Base-by-base conservation (phyloP, 92 coral and sea anemone genomes). In the Scolanthus callimorphus region DNA sequence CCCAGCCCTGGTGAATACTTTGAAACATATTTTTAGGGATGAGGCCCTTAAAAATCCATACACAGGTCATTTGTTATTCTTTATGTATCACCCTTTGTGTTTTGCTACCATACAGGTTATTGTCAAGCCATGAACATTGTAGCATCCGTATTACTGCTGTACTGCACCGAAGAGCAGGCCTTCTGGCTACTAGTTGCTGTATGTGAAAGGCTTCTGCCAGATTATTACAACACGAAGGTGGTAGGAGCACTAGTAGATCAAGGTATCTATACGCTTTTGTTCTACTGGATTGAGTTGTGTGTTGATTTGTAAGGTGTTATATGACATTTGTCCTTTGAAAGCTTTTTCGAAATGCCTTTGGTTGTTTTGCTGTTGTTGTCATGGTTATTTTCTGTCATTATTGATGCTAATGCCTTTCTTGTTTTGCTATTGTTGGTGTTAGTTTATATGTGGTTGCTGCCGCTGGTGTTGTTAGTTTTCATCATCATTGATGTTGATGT, bases 41-140 rank as follows among this genome's bases (percentile, higher is more conserved):
- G 41, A 34, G 41, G 41, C 41, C 41, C n/a, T n/a, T n/a, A n/a
- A n/a, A n/a, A n/a, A n/a, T n/a, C n/a, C n/a, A n/a, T n/a, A n/a
- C n/a, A n/a, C n/a, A n/a, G n/a, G n/a, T n/a, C n/a, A n/a, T n/a
- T n/a, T n/a, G n/a, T n/a, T n/a, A n/a, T n/a, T n/a, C n/a, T n/a
- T n/a, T n/a, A n/a, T n/a, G n/a, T n/a, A n/a, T n/a, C n/a, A n/a
- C n/a, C n/a, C n/a, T n/a, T 10, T 9, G n/a, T 9, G 10, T 38
- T 38, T 38, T 38, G 45, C 11, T 38, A 38, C n/a, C n/a, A 31
- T 15, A 31, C 39, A 94, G 99, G 99, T 26, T 94, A 94, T 39
- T 94, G 99, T 49, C 99, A 94, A 80, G 99, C 99, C 9, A 94
- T 94, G 99, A 94, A 94, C 80, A 94, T 94, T 9, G 97, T 94